These are phyloP conservation scores for Acanthococcus lagerstroemiae DNA, from an alignment of 2,888 invertebrate species.

Conservation along the genomic window DNA sequence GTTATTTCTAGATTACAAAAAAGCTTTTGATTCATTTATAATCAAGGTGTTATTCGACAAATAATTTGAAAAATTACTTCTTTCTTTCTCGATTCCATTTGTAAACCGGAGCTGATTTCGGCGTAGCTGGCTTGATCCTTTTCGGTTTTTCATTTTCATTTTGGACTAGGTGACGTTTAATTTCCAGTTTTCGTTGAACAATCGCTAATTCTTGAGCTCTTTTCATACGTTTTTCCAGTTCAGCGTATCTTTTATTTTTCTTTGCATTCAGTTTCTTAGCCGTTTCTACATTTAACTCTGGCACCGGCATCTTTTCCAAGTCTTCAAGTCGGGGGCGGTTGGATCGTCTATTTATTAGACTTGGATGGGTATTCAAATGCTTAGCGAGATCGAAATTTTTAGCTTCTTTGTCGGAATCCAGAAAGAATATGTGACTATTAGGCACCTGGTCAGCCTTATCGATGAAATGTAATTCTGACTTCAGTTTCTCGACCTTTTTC, in stretches of 20 bases:
- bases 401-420: constrained; percentile 54
- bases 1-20: no score
- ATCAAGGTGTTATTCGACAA: no score
- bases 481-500: constrained; percentile 63
- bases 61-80: constrained; percentile 51
- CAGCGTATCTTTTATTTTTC: constrained; percentile 57
- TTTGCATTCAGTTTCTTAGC: constrained; percentile 38
- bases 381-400: constrained; percentile 57
- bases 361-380: constrained; percentile 63
- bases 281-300: constrained; percentile 49
- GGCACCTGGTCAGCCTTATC: constrained; percentile 57
- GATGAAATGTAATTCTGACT: constrained; percentile 70
- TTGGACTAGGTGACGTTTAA: constrained; percentile 57
- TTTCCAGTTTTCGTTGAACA: constrained; percentile 67
- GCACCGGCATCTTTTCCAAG: constrained; percentile 49
- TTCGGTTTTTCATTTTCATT: constrained; percentile 55
- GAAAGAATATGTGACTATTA: constrained; percentile 73
- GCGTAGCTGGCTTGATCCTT: constrained; percentile 53
- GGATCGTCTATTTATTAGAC: constrained; percentile 55
- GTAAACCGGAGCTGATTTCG: constrained; percentile 61
- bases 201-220: constrained; percentile 65
- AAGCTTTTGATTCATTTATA: no score
- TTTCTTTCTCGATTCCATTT: constrained; percentile 73
- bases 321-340: constrained; percentile 57
- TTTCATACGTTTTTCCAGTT: constrained; percentile 63